Evolutionary conservation across 2,113 vertebrate species (phyloP).

Genomic region (Gopherus evgoodei): DNA sequence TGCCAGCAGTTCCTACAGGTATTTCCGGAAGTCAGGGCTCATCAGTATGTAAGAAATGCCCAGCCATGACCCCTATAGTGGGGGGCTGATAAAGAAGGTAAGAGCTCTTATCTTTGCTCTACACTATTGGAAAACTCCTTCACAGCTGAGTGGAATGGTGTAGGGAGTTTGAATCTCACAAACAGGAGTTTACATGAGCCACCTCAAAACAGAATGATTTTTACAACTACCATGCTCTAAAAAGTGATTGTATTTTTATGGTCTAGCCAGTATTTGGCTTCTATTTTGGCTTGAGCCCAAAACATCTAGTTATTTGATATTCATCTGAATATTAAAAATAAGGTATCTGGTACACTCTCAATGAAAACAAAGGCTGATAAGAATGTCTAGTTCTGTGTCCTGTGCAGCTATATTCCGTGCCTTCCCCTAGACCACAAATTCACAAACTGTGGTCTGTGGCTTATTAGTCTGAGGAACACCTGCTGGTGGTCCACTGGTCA

Average conservation of each 20-base stretch:
- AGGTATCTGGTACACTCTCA: background rate
- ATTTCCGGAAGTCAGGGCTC: constrained; percentile 4
- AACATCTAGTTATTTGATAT: background rate
- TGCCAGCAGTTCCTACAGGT: background rate
- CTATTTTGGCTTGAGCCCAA: background rate
- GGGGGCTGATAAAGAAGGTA: background rate
- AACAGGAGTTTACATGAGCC: background rate
- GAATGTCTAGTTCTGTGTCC: background rate
- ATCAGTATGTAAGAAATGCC: background rate
- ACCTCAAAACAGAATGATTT: background rate
- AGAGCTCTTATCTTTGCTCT: background rate
- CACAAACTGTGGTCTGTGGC: background rate
- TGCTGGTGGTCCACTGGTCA: background rate
- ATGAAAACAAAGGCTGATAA: background rate
- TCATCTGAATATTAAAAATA: background rate
- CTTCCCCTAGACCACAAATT: background rate
- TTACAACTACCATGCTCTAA: background rate
- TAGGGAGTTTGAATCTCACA: background rate
- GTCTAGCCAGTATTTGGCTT: background rate
- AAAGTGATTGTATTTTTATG: background rate
- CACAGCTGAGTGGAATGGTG: background rate
- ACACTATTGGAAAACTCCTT: background rate
- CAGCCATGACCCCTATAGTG: background rate
- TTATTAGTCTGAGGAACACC: background rate
- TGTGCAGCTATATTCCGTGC: background rate